phyloP scores from a whole-genome alignment of 2,888 invertebrate species.

The Xanthostigma xanthostigma region DNA sequence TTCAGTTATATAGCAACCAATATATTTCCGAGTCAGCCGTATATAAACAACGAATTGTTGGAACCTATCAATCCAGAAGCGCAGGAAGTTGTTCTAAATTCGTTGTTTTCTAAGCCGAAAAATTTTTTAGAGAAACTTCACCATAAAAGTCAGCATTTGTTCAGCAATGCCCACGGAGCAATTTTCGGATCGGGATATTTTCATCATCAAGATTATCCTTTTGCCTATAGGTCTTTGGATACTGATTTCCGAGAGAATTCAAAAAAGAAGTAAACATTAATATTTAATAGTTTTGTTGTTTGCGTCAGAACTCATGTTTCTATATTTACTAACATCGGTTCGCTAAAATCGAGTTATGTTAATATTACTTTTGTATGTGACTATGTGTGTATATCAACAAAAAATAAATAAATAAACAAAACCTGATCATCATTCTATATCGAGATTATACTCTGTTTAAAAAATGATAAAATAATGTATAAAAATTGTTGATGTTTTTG shows the following conservation, averaged over 20 bases:
- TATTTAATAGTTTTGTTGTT: neutral
- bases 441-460: too few species aligned
- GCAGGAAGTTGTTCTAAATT: too few species aligned
- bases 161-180: slow-evolving; percentile 4
- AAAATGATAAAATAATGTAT: too few species aligned
- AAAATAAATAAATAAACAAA: too few species aligned
- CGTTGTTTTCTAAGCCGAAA: neutral
- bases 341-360: too few species aligned
- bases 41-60: neutral
- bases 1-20: neutral
- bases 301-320: neutral
- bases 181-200: slow-evolving; percentile 6
- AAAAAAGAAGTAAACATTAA: neutral
- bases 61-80: neutral
- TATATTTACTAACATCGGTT: too few species aligned
- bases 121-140: slow-evolving; percentile 5
- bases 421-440: too few species aligned
- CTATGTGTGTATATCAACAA: too few species aligned
- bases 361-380: too few species aligned
- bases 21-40: slow-evolving; percentile 1
- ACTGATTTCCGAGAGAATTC: neutral
- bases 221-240: slow-evolving; percentile 5
- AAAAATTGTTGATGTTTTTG: too few species aligned
- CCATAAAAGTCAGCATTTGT: slow-evolving; percentile 4
- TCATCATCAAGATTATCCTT: slow-evolving; percentile 8